These are phyloP conservation scores for Diachasma alloeum DNA, from an alignment of 1,140 invertebrate genomes.

Conservation along the genomic window DNA sequence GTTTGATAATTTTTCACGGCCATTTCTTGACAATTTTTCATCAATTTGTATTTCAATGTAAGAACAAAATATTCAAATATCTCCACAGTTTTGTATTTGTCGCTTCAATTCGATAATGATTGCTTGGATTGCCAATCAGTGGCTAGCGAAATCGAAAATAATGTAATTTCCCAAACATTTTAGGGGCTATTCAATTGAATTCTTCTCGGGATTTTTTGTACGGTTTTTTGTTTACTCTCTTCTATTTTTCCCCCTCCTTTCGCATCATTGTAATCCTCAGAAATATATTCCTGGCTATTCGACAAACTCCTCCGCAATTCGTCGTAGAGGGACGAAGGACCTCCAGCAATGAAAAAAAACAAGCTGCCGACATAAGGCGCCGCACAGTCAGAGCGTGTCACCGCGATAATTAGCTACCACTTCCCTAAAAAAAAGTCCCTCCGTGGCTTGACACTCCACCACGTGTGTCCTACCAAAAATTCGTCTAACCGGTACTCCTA, in stretches of 20 bases:
- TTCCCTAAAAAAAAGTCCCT: slow-evolving; percentile 23
- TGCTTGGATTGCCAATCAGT: not conserved
- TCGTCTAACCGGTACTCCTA: not conserved
- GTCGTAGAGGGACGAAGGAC: slow-evolving; percentile 49
- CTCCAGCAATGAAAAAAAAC: slow-evolving; percentile 41
- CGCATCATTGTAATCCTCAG: slow-evolving; percentile 23
- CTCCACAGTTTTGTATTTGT: not conserved
- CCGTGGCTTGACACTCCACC: slow-evolving; percentile 39
- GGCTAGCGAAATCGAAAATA: not conserved
- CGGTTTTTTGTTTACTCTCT: slow-evolving; percentile 14
- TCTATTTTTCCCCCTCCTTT: not conserved
- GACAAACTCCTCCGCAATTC: slow-evolving; percentile 51
- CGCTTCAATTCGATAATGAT: not conserved
- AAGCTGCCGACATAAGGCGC: slow-evolving; percentile 51
- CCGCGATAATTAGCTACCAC: slow-evolving; percentile 55
- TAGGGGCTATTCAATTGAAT: no score
- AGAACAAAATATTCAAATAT: no score
- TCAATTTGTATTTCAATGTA: no score
- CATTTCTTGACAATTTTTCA: no score
- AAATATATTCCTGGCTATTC: slow-evolving; percentile 47
- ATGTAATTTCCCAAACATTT: not conserved
- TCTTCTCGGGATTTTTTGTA: not conserved
- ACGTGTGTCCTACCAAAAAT: slow-evolving; percentile 34
- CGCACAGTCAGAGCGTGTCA: slow-evolving; percentile 54
- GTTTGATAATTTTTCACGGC: no score